Base-by-base conservation (phyloP, 2,888 invertebrate genomes). In the Drosophila histrio region DNA sequence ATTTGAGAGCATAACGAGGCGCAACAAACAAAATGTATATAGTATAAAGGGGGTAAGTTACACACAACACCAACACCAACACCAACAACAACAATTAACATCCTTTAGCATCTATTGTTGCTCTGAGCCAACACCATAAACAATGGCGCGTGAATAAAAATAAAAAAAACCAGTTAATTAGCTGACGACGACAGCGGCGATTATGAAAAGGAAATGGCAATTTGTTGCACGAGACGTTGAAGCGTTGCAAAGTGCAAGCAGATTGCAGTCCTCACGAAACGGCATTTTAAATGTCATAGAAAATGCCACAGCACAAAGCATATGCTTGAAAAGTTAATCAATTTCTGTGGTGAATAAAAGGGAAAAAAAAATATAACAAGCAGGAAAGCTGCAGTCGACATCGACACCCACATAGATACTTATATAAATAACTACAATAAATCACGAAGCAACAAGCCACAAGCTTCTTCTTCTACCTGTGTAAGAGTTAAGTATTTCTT, bases 181-280 rank as follows among this genome's bases (percentile, higher is more conserved):
- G 72, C 60, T 65, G 65, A 38, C 62, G 46, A 54, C 22, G 30
- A 22, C 43, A 46, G 13, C 24, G 58, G 32, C 59, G 64, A 53
- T 72, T 59, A 71, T 76, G 60, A 58, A 62, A 73, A 57, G 77
- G 60, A 73, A 77, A 73, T 61, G 65, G 65, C 77, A 73, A 73
- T 73, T 73, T 73, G 73, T 77, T 76, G 77, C 72, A 47, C 47
- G 28, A 47, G 46, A 71, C 41, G 26, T 26, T 52, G 22, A 28
- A 28, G 2, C 4, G 24, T 36, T n/a, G 17, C 26, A 17, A 17
- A 28, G 17, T 11, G 26, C 26, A 17, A 11, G n/a, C 11, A 11
- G 5, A 38, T 9, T 15, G 24, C 43, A 24, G 15, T 24, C 19
- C 13, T 13, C 32, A 13, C 13, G 7, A 32, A 0, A 32, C 7